Percentiles rank a stretch among this genome's conserved stretches.
Evolutionary conservation across 2,113 vertebrate species (phyloP).

Genomic region (Scortum barcoo): DNA sequence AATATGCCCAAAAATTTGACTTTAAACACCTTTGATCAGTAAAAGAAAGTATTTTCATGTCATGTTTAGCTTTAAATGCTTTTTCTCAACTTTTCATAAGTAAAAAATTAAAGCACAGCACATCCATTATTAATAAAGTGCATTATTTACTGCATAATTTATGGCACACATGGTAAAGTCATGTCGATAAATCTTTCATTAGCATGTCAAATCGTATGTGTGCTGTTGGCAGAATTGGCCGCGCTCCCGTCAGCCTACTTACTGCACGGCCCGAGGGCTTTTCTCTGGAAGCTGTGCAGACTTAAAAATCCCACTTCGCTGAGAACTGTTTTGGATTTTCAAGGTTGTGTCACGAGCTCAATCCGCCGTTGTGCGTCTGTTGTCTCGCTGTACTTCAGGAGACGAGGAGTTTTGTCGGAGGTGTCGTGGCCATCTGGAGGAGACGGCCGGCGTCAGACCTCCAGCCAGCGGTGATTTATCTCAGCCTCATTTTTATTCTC

Average conservation of each 20-base stretch:
- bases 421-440: not conserved
- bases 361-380: too few relatives aligned
- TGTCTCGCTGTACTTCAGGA: not conserved
- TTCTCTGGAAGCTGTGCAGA: not conserved
- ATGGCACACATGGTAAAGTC: not conserved
- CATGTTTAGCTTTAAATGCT: not conserved
- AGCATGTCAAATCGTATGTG: not conserved
- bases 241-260: constrained; percentile 13
- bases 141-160: constrained; percentile 38
- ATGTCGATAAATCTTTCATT: constrained; percentile 26
- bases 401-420: not conserved
- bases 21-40: not conserved
- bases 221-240: constrained; percentile 6
- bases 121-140: constrained; percentile 20
- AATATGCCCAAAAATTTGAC: not conserved
- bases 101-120: not conserved
- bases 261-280: not conserved
- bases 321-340: not conserved
- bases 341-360: constrained; percentile 1
- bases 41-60: not conserved
- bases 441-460: constrained; percentile 7
- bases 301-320: not conserved
- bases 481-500: constrained; percentile 33
- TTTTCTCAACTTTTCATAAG: not conserved
- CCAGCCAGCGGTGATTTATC: constrained; percentile 45